These are phyloP conservation scores for Scaeva pyrastri DNA, from an alignment of 2,888 invertebrate genomes.

Conservation along the genomic window DNA sequence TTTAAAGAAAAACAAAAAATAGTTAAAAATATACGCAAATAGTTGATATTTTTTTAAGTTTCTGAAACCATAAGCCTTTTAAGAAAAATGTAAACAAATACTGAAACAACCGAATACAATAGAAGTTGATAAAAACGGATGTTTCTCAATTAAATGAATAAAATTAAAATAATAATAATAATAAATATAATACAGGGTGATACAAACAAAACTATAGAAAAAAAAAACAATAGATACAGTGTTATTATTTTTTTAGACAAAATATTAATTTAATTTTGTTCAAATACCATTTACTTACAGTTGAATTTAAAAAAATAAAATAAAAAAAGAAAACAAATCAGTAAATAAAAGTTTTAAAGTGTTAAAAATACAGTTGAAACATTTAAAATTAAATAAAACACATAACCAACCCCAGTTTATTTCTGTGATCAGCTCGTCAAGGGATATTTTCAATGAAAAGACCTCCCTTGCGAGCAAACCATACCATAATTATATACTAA, in stretches of 20 bases:
- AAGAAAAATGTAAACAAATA: slow-evolving; percentile 47
- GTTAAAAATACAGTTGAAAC: slow-evolving; percentile 61
- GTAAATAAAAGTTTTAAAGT: slow-evolving; percentile 47
- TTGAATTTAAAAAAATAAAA: slow-evolving; percentile 65
- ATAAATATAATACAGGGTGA: slow-evolving; percentile 78
- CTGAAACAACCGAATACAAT: slow-evolving; percentile 68
- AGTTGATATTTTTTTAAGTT: slow-evolving; percentile 76
- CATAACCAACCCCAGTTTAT: slow-evolving; percentile 79
- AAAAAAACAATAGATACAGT: slow-evolving; percentile 69
- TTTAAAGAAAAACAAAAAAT: slow-evolving; percentile 69
- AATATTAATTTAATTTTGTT: slow-evolving; percentile 76
- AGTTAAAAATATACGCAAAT: slow-evolving; percentile 75
- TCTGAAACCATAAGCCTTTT: slow-evolving; percentile 73
- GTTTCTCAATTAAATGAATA: slow-evolving; percentile 52
- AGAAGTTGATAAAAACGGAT: slow-evolving; percentile 61
- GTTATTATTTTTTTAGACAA: slow-evolving; percentile 70
- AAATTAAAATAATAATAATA: slow-evolving; percentile 49
- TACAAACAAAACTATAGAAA: slow-evolving; percentile 71
- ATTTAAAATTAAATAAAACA: slow-evolving; percentile 42
- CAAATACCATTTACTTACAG: slow-evolving; percentile 77
- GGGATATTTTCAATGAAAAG: slow-evolving; percentile 55
- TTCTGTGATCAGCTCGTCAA: slow-evolving; percentile 80
- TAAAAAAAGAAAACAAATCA: slow-evolving; percentile 36
- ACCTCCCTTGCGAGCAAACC: slow-evolving; percentile 69
- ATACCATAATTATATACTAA: slow-evolving; percentile 75